Evolutionary conservation across 2,797 vertebrate genomes (phyloP).

Genomic region (Trichosurus vulpecula): DNA sequence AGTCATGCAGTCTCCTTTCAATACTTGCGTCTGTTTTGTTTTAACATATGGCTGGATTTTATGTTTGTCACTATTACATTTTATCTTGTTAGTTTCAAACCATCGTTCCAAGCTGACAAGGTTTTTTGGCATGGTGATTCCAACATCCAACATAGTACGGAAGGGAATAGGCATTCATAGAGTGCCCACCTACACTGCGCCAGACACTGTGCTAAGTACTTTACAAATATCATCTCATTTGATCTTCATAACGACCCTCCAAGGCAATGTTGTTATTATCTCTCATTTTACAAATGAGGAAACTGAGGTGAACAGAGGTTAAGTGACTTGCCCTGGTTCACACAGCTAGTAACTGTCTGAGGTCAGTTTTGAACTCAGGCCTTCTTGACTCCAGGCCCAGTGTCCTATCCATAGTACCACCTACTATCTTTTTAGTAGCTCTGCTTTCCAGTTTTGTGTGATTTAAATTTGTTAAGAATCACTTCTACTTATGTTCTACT

Average conservation of each 20-base stretch:
- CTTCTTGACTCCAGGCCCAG: not conserved
- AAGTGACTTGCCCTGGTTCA: not conserved
- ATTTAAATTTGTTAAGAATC: no score
- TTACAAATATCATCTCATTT: not conserved
- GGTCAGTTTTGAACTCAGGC: not conserved
- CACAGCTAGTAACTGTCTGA: not conserved
- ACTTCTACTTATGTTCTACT: no score
- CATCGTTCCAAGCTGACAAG: not conserved
- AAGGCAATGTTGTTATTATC: not conserved
- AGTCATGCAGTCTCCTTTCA: not conserved
- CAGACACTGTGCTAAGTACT: not conserved
- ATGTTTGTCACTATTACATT: not conserved
- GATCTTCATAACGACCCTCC: not conserved
- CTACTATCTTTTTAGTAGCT: no score
- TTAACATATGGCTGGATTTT: not conserved
- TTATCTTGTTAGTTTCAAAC: not conserved
- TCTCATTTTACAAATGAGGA: not conserved
- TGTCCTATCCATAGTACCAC: no score
- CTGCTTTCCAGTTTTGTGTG: no score
- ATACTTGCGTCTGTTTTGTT: not conserved
- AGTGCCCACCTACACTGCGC: not conserved
- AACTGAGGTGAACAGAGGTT: not conserved
- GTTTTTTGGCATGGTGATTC: not conserved
- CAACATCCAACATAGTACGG: not conserved
- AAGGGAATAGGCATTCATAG: not conserved